These are phyloP conservation scores for Morus bassanus DNA, from an alignment of 2,797 vertebrate species.

Conservation along the genomic window DNA sequence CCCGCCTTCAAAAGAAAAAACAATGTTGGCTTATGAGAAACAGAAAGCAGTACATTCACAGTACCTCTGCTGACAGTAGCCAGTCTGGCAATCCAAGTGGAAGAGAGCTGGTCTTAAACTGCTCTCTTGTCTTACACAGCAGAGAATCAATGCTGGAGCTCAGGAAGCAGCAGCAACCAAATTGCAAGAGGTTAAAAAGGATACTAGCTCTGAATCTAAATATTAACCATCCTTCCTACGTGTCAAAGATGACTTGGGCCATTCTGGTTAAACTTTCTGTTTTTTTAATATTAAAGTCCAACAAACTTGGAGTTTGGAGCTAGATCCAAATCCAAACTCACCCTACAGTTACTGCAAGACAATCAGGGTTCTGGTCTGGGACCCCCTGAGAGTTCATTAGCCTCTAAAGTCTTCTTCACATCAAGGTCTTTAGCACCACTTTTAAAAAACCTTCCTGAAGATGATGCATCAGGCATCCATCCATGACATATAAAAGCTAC, in stretches of 20 bases:
- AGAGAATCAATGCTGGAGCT: neutral
- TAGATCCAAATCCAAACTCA: neutral
- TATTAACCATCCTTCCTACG: neutral
- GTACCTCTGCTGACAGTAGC: constrained; percentile 36
- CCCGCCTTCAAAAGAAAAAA: neutral
- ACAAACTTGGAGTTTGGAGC: neutral
- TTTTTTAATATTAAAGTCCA: neutral
- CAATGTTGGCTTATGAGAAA: neutral
- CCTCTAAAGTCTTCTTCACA: neutral
- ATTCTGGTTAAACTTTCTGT: neutral
- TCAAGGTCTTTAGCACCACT: neutral
- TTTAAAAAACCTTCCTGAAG: neutral
- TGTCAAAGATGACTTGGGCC: neutral
- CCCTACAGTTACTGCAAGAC: neutral
- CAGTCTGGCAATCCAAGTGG: neutral
- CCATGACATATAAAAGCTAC: neutral
- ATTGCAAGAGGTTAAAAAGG: neutral
- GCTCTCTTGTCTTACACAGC: neutral
- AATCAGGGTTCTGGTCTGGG: neutral
- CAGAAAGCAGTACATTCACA: constrained; percentile 9
- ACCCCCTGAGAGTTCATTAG: neutral
- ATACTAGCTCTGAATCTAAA: neutral
- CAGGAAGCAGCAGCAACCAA: neutral
- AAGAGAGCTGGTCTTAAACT: neutral
- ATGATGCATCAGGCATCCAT: neutral